Conservation (phyloP, 1,140 invertebrate species). For the Anoplophora glabripennis region DNA sequence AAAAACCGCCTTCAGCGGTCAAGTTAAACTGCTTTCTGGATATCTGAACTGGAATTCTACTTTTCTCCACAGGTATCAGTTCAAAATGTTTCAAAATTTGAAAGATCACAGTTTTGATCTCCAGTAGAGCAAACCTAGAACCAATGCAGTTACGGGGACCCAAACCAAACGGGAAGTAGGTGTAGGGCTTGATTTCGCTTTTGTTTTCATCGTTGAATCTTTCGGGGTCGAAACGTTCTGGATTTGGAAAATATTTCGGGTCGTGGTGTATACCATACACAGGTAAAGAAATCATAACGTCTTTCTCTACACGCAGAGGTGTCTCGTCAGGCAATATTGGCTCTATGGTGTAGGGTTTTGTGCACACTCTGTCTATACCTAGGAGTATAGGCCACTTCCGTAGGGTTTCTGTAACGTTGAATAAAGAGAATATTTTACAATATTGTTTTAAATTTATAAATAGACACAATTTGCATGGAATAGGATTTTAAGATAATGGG, state of each 20-base stretch:
- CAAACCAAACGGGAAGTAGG: slow-evolving; percentile 54
- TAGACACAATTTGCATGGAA: neutral
- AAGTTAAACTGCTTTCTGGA: no score
- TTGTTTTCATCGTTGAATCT: slow-evolving; percentile 49
- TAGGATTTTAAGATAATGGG: no score
- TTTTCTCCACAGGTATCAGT: slow-evolving; percentile 35
- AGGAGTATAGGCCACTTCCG: slow-evolving; percentile 55
- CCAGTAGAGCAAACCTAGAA: slow-evolving; percentile 36
- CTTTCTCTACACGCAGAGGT: slow-evolving; percentile 16
- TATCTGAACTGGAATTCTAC: slow-evolving; percentile 28
- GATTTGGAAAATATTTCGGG: slow-evolving; percentile 44
- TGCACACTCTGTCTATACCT: slow-evolving; percentile 50
- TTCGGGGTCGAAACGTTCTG: slow-evolving; percentile 52
- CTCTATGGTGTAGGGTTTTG: slow-evolving; percentile 45
- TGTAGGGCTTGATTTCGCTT: slow-evolving; percentile 38
- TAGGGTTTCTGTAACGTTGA: slow-evolving; percentile 51
- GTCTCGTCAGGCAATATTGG: slow-evolving; percentile 13
- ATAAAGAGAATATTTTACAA: no score
- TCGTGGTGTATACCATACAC: slow-evolving; percentile 39
- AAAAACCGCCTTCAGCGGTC: no score
- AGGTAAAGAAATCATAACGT: slow-evolving; percentile 29
- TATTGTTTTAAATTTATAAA: neutral
- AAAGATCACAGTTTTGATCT: slow-evolving; percentile 40
- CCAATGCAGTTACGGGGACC: slow-evolving; percentile 53
- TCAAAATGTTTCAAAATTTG: slow-evolving; percentile 39